Base-by-base conservation (phyloP, 2,888 invertebrate species). In the Asteroscopus sphinx region DNA sequence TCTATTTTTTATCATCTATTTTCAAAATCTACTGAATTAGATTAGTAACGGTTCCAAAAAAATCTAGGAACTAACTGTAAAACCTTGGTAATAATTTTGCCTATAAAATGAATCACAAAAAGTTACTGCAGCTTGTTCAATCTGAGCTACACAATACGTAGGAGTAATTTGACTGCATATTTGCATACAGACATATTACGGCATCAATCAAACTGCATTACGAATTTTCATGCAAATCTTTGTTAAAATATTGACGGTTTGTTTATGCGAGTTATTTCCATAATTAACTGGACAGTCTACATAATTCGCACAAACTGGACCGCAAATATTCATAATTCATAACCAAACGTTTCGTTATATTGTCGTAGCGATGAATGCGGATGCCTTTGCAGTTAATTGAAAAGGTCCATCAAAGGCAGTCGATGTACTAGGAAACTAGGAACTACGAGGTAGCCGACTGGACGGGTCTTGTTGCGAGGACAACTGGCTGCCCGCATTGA, bases 181-280 rank as follows among this genome's bases (percentile, higher is more conserved):
- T 64, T 54, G 39, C 57, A 57, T 58, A 48, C 44, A 40, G 6
- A 67, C 53, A 46, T 56, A 59, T 44, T 51, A 53, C 25, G 32
- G 53, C 54, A 59, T 60, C 57, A 44, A 47, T 64, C 52, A 54
- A 37, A 63, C 51, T 45, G 52, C 64, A 61, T 49, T 59, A 62
- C 67, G 42, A 69, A 79, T 79, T 64, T 68, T 73, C 51, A 79
- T 74, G 72, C 72, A 74, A 78, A 79, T 76, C 63, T 73, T 73
- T 54, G 61, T 54, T 70, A 68, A 70, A 78, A 74, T 73, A 74
- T 67, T 69, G 55, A 37, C 54, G 66, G 64, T 74, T 76, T 73
- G 73, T 75, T 72, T 67, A 64, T 54, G 55, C 51, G 69, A 66
- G 52, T 66, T 60, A 74, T 74, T 77, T 74, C 42, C 73, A 73